Base-by-base conservation (phyloP, 2,113 vertebrate genomes). In the Anarrhichthys ocellatus region DNA sequence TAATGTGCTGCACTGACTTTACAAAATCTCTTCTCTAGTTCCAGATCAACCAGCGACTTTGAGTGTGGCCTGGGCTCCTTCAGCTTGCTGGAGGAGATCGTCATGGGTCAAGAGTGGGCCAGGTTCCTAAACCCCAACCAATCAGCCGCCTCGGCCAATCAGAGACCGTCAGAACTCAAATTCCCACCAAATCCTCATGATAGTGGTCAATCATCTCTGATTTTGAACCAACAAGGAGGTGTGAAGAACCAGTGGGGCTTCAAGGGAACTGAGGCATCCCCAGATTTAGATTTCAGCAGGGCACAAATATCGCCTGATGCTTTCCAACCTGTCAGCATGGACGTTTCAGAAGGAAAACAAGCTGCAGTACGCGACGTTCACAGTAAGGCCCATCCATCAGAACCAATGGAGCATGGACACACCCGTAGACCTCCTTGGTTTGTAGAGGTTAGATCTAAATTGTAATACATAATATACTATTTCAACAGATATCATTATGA, bases 71-170 rank as follows among this genome's bases (percentile, higher is more conserved):
- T 94, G n/a, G 91, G 92, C 5, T 89, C 93, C 0, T 93, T 94
- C 42, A 95, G 92, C 58, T 82, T 96, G 4, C 86, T 95, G 88
- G 94, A 95, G 1, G 95, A 96, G 83, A 95, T 95, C 1, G 77
- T 86, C 67, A 91, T 81, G 0, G 94, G 93, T 59, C 89, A 94
- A 62, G 87, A 95, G 62, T 95, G 95, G 95, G 92, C 90, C 63
- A 93, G 78, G 82, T 95, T 94, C 50, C 58, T 94, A 6, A 88
- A 85, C 56, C 88, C 87, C 17, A 22, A 63, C 64, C 36, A 29
- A 18, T 32, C 66, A 52, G 22, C 64, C 1, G 1, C 70, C 56
- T 69, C 83, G 38, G 48, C 82, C 40, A 79, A 74, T 75, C 84
- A 81, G 56, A 83, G 15, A 66, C 72, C 81, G 46, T 20, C 78